These are phyloP conservation scores for Erithacus rubecula DNA, from an alignment of 2,797 vertebrate genomes.

Conservation along the genomic window DNA sequence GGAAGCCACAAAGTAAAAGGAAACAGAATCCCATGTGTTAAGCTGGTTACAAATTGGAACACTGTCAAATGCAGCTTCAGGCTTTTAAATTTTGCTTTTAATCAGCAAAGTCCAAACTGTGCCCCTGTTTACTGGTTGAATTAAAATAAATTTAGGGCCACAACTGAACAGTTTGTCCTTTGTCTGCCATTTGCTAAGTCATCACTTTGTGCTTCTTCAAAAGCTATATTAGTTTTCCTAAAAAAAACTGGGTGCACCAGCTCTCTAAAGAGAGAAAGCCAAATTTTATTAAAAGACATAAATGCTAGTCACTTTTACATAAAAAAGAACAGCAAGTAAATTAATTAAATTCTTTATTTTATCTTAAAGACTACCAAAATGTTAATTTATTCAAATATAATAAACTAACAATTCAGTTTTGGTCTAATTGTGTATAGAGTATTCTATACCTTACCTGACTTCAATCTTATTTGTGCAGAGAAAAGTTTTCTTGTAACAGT, in stretches of 20 bases:
- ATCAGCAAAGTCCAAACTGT: constrained; percentile 21
- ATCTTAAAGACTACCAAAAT: background rate
- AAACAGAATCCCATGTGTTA: background rate
- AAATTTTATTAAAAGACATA: background rate
- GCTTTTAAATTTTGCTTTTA: constrained; percentile 50
- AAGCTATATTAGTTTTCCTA: background rate
- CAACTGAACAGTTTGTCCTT: constrained; percentile 2
- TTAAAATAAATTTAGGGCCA: constrained; percentile 33
- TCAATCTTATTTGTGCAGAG: background rate
- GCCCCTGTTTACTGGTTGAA: constrained; percentile 23
- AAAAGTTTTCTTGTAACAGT: background rate
- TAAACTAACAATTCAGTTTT: background rate
- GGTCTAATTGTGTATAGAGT: background rate
- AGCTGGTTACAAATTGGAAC: constrained; percentile 14
- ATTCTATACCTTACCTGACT: background rate
- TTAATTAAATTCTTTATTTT: background rate
- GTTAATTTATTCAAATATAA: background rate
- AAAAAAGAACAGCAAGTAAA: background rate
- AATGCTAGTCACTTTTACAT: background rate
- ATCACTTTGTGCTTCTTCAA: background rate
- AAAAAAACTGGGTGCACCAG: background rate
- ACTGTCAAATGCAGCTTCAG: constrained; percentile 10
- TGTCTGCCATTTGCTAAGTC: constrained; percentile 24
- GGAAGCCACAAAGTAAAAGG: background rate
- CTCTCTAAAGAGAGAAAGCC: background rate